Base-by-base conservation (phyloP, 1,140 invertebrate species). In the Phortica variegata region DNA sequence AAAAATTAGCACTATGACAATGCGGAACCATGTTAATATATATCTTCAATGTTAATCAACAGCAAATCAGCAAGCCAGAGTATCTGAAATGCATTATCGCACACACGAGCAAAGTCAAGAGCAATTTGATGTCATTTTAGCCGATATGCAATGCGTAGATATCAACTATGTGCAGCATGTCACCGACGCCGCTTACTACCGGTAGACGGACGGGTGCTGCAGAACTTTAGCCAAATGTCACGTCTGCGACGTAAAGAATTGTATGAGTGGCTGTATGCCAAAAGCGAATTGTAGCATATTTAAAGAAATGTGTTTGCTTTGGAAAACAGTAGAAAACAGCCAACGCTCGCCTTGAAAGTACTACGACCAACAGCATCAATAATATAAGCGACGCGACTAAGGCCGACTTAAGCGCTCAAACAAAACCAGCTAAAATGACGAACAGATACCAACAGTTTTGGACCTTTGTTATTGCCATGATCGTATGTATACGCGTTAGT, bases 391-490 rank as follows among this genome's bases (percentile, higher is more conserved):
- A 36, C 38, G 34, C 18, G n/a, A n/a, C n/a, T n/a, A n/a, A n/a
- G n/a, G n/a, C n/a, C n/a, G n/a, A n/a, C n/a, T n/a, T n/a, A n/a
- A n/a, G n/a, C n/a, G n/a, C n/a, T n/a, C n/a, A n/a, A n/a, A n/a
- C n/a, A n/a, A n/a, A n/a, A n/a, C n/a, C 44, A 58, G 58, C 58
- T 66, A 52, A 54, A 58, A 72, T 47, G 56, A 73, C 72, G 69
- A 72, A 63, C 32, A 65, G 65, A 69, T 56, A 60, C 49, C 59
- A 49, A 46, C 63, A 65, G 46, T 51, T 69, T 47, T 62, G 57
- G 60, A 57, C 65, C 52, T 56, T 73, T 51, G 57, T 61, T 53
- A 61, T 70, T 54, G 68, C 61, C 65, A 52, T 73, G 49, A 73
- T 73, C 68, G 69, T 73, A 73, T 55, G 69, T 73, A 57, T 45